These are phyloP conservation scores for Nomada ferruginata DNA, from an alignment of 2,888 invertebrate species.

Conservation along the genomic window DNA sequence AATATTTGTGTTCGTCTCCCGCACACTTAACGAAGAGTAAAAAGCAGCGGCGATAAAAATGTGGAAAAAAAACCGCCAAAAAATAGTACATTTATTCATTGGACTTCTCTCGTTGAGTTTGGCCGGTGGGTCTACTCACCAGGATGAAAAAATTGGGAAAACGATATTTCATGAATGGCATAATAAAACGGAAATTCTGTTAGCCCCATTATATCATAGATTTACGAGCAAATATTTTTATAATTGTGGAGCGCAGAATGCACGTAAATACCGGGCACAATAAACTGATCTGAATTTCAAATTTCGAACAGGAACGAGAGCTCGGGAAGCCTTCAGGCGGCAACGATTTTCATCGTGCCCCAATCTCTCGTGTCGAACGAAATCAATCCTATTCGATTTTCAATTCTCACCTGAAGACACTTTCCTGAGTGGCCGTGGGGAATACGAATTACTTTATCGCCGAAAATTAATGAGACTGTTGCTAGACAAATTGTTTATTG, in stretches of 20 bases:
- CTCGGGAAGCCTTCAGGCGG: constrained; percentile 6
- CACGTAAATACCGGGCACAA: constrained; percentile 51
- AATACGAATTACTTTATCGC: background rate
- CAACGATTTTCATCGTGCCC: constrained; percentile 19
- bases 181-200: constrained; percentile 65
- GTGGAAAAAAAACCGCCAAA: too few species aligned
- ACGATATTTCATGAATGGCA: constrained; percentile 57
- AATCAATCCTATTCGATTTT: constrained; percentile 28
- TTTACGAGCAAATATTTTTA: constrained; percentile 68
- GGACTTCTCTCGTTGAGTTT: background rate
- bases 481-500: too few species aligned
- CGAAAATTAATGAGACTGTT: too few species aligned
- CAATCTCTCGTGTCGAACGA: background rate
- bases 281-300: constrained; percentile 66
- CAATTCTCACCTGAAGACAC: constrained; percentile 15
- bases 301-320: constrained; percentile 34
- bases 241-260: constrained; percentile 54
- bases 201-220: constrained; percentile 56
- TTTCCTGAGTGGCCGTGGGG: background rate
- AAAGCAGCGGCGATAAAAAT: too few species aligned
- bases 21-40: too few species aligned
- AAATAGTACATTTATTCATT: background rate
- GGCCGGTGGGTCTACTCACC: too few species aligned
- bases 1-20: background rate
- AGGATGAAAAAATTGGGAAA: constrained; percentile 34